A percentile compares a stretch with the other conserved stretches of the same genome.
Evolutionary conservation across 2,113 vertebrate genomes (phyloP).

Genomic region (Procapra przewalskii): DNA sequence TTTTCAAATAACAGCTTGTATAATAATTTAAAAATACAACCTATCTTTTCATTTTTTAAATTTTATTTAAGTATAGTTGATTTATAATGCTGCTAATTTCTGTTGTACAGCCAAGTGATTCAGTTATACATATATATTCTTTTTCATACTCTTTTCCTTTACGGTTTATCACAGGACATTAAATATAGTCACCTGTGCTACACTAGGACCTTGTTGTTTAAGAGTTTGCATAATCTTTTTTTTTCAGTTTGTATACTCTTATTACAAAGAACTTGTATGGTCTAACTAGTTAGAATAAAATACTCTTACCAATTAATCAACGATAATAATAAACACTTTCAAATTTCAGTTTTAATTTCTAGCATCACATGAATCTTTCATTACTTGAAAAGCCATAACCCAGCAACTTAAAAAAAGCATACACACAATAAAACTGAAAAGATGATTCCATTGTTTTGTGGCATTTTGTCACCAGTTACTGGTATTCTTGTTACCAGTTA

Average conservation of each 20-base stretch:
- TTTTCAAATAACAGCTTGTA: neutral
- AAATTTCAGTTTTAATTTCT: conserved; percentile 22
- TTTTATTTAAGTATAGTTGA: neutral
- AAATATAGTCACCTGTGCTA: neutral
- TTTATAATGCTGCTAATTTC: neutral
- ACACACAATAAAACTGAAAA: neutral
- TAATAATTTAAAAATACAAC: neutral
- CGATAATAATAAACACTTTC: neutral
- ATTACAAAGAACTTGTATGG: neutral
- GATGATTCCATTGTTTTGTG: neutral
- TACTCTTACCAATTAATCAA: neutral
- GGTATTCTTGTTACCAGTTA: neutral
- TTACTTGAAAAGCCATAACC: neutral
- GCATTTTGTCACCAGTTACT: neutral
- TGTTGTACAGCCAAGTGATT: neutral
- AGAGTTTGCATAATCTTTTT: neutral
- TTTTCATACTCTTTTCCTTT: neutral
- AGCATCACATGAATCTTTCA: neutral
- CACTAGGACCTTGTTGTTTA: neutral
- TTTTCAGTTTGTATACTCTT: neutral
- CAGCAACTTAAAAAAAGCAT: neutral
- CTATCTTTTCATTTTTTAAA: neutral
- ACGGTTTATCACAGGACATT: neutral
- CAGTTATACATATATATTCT: neutral
- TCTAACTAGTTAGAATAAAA: neutral